Evolutionary conservation across 2,888 invertebrate genomes (phyloP).

Genomic region (Opisthograptis luteolata): DNA sequence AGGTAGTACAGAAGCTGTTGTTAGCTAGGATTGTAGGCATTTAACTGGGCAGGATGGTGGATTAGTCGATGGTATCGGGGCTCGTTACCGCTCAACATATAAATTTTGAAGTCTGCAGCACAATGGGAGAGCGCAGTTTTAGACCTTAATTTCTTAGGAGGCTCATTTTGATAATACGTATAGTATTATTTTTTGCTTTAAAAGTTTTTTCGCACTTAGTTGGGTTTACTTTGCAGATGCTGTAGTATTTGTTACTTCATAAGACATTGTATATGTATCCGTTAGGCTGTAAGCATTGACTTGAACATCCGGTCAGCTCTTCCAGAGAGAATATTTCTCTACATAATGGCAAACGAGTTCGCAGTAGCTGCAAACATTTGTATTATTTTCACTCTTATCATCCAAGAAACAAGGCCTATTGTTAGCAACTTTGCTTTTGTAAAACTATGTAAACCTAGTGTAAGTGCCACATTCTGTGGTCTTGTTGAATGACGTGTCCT

Average conservation of each 20-base stretch:
- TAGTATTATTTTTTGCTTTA: neutral
- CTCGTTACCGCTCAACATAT: constrained; percentile 75
- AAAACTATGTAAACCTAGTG: constrained; percentile 30
- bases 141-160: constrained; percentile 43
- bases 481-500: constrained; percentile 71
- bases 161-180: constrained; percentile 6
- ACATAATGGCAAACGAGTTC: constrained; percentile 44
- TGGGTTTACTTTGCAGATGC: constrained; percentile 1
- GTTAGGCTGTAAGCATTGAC: constrained; percentile 13
- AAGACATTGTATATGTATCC: constrained; percentile 3
- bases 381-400: constrained; percentile 32
- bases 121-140: constrained; percentile 64
- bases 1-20: constrained; percentile 31
- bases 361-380: constrained; percentile 37
- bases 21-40: constrained; percentile 54
- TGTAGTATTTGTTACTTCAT: constrained; percentile 5
- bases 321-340: constrained; percentile 42
- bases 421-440: constrained; percentile 25
- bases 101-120: constrained; percentile 62
- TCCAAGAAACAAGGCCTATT: constrained; percentile 41
- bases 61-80: constrained; percentile 64
- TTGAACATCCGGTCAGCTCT: constrained; percentile 40
- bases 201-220: neutral
- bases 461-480: constrained; percentile 49
- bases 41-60: constrained; percentile 57